Percentiles rank a stretch among this genome's conserved stretches.
Conservation (phyloP, 2,888 invertebrate species). For the Polietes domitor region DNA sequence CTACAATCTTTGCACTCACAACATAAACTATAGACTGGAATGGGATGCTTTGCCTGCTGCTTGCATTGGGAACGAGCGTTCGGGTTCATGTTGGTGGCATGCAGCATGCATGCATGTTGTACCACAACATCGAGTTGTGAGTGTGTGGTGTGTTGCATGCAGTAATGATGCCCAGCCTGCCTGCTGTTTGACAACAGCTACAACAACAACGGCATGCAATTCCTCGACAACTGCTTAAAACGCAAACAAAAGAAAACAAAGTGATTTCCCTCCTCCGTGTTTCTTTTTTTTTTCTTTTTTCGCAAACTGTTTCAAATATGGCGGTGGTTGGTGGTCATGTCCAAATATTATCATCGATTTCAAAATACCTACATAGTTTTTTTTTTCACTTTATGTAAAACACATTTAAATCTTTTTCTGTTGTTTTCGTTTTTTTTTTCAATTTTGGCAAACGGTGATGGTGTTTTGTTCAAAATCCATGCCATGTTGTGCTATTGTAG, state of each 20-base stretch:
- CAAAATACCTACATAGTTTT: conserved; percentile 32
- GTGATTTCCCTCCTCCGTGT: neutral
- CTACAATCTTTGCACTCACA: conserved; percentile 28
- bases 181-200: conserved; percentile 26
- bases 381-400: neutral
- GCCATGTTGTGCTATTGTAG: neutral
- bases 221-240: neutral
- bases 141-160: conserved; percentile 22
- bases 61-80: neutral
- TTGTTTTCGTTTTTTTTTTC: neutral
- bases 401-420: conserved; percentile 6
- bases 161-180: conserved; percentile 22
- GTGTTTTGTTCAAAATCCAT: neutral
- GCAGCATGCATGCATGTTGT: conserved; percentile 27
- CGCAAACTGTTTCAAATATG: conserved; percentile 27
- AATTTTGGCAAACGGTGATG: no score
- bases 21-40: no score
- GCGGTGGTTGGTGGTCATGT: conserved; percentile 7
- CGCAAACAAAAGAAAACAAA: neutral
- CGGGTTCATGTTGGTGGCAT: conserved; percentile 14
- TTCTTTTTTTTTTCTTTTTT: conserved; percentile 13
- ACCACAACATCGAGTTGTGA: no score
- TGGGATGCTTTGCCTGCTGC: conserved; percentile 6
- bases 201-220: conserved; percentile 27
- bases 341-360: conserved; percentile 16